Evolutionary conservation across 2,113 vertebrate species (phyloP).

Genomic region (Myrmecophaga tridactyla): DNA sequence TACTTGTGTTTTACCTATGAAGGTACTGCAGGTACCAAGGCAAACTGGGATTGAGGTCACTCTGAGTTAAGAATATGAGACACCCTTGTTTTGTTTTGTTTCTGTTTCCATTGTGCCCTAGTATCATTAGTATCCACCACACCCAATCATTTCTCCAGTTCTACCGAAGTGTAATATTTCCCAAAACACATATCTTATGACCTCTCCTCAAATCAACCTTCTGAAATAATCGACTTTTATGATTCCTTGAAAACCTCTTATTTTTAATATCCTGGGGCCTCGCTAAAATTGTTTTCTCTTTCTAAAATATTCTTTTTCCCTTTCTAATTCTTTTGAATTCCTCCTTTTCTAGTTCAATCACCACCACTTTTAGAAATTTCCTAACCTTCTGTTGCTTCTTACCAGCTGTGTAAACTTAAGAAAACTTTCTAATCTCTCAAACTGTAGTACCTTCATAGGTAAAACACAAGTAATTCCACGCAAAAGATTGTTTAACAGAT

Average conservation of each 20-base stretch:
- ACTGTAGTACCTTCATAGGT: neutral
- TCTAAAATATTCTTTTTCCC: neutral
- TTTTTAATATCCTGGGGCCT: neutral
- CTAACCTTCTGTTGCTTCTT: neutral
- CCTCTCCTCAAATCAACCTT: neutral
- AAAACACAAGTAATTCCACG: conserved; percentile 15
- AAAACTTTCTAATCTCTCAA: neutral
- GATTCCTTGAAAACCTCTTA: neutral
- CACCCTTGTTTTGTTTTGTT: neutral
- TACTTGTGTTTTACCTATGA: neutral
- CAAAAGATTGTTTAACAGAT: neutral
- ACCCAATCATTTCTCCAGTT: neutral
- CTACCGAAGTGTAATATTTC: neutral
- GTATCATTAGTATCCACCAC: too few relatives aligned
- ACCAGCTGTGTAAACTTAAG: neutral
- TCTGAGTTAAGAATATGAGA: neutral
- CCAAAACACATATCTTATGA: neutral
- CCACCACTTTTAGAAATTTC: neutral
- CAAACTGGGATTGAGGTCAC: neutral
- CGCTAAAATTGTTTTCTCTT: neutral
- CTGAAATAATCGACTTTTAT: neutral
- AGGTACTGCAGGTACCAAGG: neutral
- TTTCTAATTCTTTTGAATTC: neutral
- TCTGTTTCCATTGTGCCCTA: neutral
- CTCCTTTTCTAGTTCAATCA: neutral